Evolutionary conservation across 2,113 vertebrate species (phyloP).

Genomic region (mouse (Mus musculus)): GRCm39 chr1:29944501-29945000

Average conservation of each 20-base stretch:
- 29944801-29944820: background rate
- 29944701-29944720: background rate
- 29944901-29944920: background rate
- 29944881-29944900: background rate
- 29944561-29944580: background rate
- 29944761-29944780: background rate
- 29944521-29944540: background rate
- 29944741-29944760: background rate
- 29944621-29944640: background rate
- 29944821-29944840: background rate
- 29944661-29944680: background rate
- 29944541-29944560: background rate
- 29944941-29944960: background rate
- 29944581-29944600: background rate
- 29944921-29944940: background rate
- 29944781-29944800: background rate
- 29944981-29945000: background rate
- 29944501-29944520: background rate
- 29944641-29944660: background rate
- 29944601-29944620: background rate
- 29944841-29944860: background rate
- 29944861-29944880: background rate
- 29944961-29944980: constrained; percentile 32
- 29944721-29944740: background rate
- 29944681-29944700: background rate